Conservation (phyloP, 2,113 vertebrate species). For the Felis catus region DNA sequence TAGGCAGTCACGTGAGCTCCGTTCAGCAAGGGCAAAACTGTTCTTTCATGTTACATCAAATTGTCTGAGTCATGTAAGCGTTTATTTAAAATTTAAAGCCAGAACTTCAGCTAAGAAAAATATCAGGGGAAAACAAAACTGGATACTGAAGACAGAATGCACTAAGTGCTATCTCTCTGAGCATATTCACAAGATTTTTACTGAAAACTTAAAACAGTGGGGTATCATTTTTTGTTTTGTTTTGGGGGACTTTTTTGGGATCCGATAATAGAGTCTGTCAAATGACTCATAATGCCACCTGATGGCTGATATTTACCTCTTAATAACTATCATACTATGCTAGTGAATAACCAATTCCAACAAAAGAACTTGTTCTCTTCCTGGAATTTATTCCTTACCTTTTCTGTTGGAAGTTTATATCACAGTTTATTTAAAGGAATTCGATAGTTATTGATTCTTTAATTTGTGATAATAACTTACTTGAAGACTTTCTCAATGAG, state of each 20-base stretch:
- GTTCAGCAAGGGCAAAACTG: neutral
- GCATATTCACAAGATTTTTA: neutral
- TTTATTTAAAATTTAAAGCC: slow-evolving; percentile 59
- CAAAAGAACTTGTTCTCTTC: neutral
- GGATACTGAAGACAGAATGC: neutral
- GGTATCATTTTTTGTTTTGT: neutral
- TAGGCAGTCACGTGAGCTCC: neutral
- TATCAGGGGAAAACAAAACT: neutral
- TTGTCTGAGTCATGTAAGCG: neutral
- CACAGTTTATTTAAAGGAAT: neutral
- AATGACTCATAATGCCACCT: neutral
- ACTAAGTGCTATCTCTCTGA: neutral
- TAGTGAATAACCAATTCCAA: neutral
- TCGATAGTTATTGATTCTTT: neutral
- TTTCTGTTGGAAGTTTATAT: neutral
- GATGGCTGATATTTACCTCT: neutral
- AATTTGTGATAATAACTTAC: neutral
- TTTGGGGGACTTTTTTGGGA: neutral
- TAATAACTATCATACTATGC: neutral
- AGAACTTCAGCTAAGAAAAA: slow-evolving; percentile 19
- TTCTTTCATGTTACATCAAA: slow-evolving; percentile 28
- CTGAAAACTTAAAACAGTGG: neutral
- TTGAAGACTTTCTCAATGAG: neutral
- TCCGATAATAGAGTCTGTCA: neutral
- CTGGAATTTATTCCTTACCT: neutral